Conservation (phyloP, 1,140 invertebrate species). For the Lepidurus arcticus region DNA sequence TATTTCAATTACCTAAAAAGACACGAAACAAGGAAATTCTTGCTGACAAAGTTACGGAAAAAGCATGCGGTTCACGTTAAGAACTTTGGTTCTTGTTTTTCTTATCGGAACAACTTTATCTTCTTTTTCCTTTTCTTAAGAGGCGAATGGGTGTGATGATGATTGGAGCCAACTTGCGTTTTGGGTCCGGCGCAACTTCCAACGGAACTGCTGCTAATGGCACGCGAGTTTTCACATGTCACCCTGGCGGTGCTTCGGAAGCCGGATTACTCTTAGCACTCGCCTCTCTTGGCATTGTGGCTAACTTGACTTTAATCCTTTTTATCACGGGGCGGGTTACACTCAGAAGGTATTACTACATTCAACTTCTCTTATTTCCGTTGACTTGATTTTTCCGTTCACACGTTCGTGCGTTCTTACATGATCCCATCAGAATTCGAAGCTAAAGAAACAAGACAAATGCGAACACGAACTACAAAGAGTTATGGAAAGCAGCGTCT, state of each 20-base stretch:
- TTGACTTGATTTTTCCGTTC: not conserved
- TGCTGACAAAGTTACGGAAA: no score
- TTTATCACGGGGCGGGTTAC: constrained; percentile 69
- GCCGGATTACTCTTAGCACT: constrained; percentile 70
- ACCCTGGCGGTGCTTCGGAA: constrained; percentile 70
- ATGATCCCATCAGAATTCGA: not conserved
- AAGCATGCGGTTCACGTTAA: no score
- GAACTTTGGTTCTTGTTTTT: no score
- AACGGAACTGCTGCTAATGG: constrained; percentile 51
- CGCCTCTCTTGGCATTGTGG: constrained; percentile 70
- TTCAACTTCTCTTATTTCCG: not conserved
- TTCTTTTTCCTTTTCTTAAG: not conserved
- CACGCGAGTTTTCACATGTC: constrained; percentile 61
- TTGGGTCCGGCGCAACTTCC: constrained; percentile 56
- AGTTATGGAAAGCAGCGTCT: not conserved
- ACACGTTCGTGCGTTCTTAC: not conserved
- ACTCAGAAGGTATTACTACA: constrained; percentile 57
- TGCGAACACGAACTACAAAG: not conserved
- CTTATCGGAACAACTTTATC: no score
- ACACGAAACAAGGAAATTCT: no score
- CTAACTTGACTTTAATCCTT: constrained; percentile 72
- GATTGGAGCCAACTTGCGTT: constrained; percentile 68
- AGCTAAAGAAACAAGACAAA: not conserved
- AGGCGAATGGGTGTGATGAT: constrained; percentile 44
- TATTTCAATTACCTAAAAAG: no score